Evolutionary conservation across 2,113 vertebrate genomes (phyloP), one percentile per base, ranked within the genome.

Genomic region (Camelus bactrianus): DNA sequence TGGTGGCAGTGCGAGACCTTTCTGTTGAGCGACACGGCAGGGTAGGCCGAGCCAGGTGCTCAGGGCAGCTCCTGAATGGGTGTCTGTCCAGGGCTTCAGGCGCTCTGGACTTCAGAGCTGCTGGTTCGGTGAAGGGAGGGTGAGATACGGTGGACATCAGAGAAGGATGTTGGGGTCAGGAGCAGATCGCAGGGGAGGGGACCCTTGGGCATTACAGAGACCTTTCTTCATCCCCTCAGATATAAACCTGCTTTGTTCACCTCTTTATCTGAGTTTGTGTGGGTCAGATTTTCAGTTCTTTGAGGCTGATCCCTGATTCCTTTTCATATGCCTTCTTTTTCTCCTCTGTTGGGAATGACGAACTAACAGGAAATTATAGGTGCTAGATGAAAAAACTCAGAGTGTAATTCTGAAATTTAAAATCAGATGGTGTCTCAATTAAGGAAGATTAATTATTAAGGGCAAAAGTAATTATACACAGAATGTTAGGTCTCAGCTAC

Each of bases 371-470:
- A 97, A 97, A 98, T 85, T 87, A 90, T 75, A 13, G 30, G 48
- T 70, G 62, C 86, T 60, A 32, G 58, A 80, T 70, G 3, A 24
- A 52, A 89, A 85, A 28, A 72, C 93, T 97, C 8, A 64, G 93
- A 98, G 73, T 69, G 48, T 95, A 52, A 81, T 96, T 92, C 93
- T 95, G 97, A 96, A 97, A 98, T 97, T 38, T 93, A 86, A 93
- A 98, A 86, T 89, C 81, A 84, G 94, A 75, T 96, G 48, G 88
- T 70, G 72, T 96, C 95, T 97, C 91, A 88, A 73, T 22, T 93
- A 92, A 97, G 93, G 94, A 89, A 94, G 93, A 89, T 97, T 90
- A 97, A 97, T 90, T 76, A 89, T 97, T 95, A 96, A 96, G 62
- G 69, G 46, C 73, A 60, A 90, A 95, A 97, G 80, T 95, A 95